phyloP scores from a whole-genome alignment of 2,888 invertebrate genomes.

The Ophioninae sp. region DNA sequence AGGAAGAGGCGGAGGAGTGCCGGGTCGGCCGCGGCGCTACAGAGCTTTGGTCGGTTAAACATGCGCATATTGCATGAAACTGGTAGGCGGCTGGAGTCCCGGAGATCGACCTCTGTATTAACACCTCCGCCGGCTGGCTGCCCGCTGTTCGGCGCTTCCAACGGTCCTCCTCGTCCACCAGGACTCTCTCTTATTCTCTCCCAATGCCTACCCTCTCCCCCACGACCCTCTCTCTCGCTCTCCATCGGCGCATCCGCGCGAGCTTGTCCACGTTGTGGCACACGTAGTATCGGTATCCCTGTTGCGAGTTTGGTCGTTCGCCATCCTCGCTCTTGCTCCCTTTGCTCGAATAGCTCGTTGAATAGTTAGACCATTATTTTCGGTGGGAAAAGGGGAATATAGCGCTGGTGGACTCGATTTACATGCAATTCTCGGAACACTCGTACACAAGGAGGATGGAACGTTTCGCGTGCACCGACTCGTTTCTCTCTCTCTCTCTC shows the following conservation, averaged over 20 bases:
- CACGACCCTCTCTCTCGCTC: constrained; percentile 31
- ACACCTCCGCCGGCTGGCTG: constrained; percentile 74
- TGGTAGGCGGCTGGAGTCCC: constrained; percentile 76
- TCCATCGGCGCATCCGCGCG: constrained; percentile 39
- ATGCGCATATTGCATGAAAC: constrained; percentile 81
- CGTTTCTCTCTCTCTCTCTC: constrained; percentile 9
- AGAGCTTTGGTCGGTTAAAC: constrained; percentile 80
- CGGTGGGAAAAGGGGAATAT: constrained; percentile 73
- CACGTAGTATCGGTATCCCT: constrained; percentile 61
- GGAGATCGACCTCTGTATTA: constrained; percentile 80
- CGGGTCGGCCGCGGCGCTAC: constrained; percentile 70
- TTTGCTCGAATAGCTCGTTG: constrained; percentile 68
- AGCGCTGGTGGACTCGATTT: constrained; percentile 65
- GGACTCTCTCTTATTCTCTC: constrained; percentile 40
- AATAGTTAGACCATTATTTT: constrained; percentile 77
- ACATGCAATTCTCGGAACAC: constrained; percentile 67
- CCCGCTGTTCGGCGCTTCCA: constrained; percentile 63
- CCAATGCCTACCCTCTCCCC: constrained; percentile 38
- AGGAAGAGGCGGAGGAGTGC: constrained; percentile 61
- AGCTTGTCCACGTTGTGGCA: constrained; percentile 65
- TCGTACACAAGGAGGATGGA: constrained; percentile 46
- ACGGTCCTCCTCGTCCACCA: constrained; percentile 53
- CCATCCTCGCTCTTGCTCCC: constrained; percentile 51
- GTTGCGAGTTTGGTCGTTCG: constrained; percentile 61
- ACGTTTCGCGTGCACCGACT: constrained; percentile 43